A percentile compares a stretch with the other conserved stretches of the same genome.
phyloP scores from a whole-genome alignment of 2,113 vertebrate genomes.

The Pelmatolapia mariae region DNA sequence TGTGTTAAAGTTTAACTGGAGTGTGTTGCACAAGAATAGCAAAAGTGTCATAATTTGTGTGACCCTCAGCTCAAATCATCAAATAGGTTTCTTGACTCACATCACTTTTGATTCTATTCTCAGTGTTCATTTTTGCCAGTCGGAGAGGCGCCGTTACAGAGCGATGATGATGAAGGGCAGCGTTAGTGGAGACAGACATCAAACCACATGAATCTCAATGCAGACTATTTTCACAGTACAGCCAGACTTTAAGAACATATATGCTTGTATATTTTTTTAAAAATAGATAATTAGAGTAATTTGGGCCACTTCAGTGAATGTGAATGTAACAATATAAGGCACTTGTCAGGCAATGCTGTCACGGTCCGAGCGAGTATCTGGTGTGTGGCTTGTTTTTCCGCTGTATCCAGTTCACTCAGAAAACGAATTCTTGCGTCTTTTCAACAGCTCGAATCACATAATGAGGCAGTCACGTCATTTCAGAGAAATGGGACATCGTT shows the following conservation, averaged over 20 bases:
- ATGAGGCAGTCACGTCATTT: not conserved
- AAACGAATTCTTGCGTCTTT: not conserved
- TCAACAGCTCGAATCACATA: not conserved
- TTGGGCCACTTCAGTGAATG: not conserved
- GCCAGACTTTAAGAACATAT: not conserved
- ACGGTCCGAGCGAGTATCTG: not conserved
- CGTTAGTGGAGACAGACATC: not conserved
- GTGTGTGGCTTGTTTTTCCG: not conserved
- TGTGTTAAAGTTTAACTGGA: not conserved
- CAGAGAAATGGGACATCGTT: not conserved
- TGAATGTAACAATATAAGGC: not conserved
- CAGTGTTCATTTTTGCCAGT: not conserved
- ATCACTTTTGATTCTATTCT: not conserved
- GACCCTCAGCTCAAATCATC: not conserved
- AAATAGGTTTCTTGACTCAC: not conserved
- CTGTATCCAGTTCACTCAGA: not conserved
- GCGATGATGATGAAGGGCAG: not conserved
- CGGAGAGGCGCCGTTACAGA: not conserved
- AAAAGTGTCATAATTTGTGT: not conserved
- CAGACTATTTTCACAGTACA: not conserved
- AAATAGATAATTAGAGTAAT: not conserved
- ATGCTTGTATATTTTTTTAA: rapidly evolving
- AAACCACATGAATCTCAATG: not conserved
- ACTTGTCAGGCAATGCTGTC: not conserved
- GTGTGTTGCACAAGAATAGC: not conserved